Evolutionary conservation across 2,888 invertebrate genomes (phyloP), one percentile per base, ranked within the genome.

Genomic region (Anarsia innoxiella): DNA sequence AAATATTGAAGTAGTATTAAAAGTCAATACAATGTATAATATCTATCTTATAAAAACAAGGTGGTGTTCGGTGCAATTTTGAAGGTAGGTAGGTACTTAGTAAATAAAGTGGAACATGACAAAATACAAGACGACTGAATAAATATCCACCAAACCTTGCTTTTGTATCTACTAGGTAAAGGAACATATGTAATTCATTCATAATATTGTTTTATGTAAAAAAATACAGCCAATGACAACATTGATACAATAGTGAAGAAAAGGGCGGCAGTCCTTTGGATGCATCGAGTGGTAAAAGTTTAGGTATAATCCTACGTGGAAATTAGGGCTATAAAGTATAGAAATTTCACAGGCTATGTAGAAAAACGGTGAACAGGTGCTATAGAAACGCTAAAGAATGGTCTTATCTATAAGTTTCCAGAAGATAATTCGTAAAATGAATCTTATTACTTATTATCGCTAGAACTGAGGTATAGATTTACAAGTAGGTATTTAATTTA

Each of bases 241-340:
- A 83, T 80, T 82, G 80, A 82, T 77, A 83, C 83, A 83, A 82
- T 83, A 84, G 83, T 83, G 77, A 80, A 78, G 76, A 79, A 74
- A 66, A 77, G 80, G 83, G 82, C 83, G 83, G 83, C 77, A 82
- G 76, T 71, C 64, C 60, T 66, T 75, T 68, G 69, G 74, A 75
- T 77, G 75, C 76, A 76, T 66, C 70, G 66, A 66, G 63, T 66
- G 62, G 58, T 66, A 66, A 56, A 48, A 62, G 59, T 65, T n/a
- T 61, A 59, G 56, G 53, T 54, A 58, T 19, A 8, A 5, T 19
- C 46, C 51, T 55, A 51, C 48, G 45, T 50, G 49, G 45, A 47
- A 51, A 49, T 50, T 52, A 58, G 52, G 54, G 53, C 53, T 53
- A 48, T 31, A 49, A 56, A 56, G n/a, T n/a, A n/a, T n/a, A n/a